Conservation (phyloP, 2,797 vertebrate genomes). For the Sebastes steindachneri region DNA sequence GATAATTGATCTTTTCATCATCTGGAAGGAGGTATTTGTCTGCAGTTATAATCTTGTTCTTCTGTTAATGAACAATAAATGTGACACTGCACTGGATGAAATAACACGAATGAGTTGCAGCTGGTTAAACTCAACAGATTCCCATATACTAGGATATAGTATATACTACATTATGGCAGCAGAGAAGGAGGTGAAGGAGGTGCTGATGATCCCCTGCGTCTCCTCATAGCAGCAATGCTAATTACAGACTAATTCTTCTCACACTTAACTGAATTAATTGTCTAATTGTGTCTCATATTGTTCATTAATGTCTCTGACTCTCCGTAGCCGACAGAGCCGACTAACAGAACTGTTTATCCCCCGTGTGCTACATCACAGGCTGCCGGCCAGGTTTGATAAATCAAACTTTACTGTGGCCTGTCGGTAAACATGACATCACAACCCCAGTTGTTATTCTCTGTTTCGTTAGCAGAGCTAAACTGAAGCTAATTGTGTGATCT, state of each 20-base stretch:
- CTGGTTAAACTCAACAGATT: neutral
- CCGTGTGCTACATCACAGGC: neutral
- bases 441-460: neutral
- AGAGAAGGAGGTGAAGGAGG: neutral
- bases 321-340: neutral
- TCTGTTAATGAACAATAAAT: neutral
- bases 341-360: neutral
- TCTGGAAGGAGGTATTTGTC: neutral
- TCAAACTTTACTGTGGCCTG: neutral
- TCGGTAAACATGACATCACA: neutral
- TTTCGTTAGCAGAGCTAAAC: neutral
- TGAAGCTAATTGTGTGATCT: neutral
- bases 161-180: neutral
- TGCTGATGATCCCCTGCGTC: neutral
- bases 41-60: neutral
- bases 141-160: neutral
- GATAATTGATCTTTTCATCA: neutral
- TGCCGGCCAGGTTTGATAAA: neutral
- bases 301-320: neutral
- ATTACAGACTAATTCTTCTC: constrained; percentile 3
- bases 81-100: neutral
- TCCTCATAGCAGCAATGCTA: neutral
- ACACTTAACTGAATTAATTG: neutral
- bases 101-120: neutral
- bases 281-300: neutral